Percentiles rank a stretch among this genome's conserved stretches.
Evolutionary conservation across 2,797 vertebrate genomes (phyloP).

Genomic region (Notolepis coatsorum): DNA sequence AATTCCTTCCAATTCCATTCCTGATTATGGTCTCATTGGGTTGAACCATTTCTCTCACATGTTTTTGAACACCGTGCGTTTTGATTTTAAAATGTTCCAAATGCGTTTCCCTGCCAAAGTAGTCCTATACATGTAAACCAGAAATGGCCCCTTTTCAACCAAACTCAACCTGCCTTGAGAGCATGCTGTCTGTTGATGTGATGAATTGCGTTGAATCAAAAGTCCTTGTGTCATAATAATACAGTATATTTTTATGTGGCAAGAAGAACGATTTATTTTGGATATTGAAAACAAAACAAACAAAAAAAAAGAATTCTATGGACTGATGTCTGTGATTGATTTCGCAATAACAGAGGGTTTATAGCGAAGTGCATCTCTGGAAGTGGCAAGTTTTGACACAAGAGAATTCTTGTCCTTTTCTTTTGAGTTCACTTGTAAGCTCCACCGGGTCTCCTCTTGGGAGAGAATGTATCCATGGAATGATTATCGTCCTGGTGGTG

Average conservation of each 20-base stretch:
- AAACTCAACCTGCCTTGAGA: slow-evolving; percentile 64
- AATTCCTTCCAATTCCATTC: no score
- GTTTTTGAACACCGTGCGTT: slow-evolving; percentile 10
- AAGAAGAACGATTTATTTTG: slow-evolving; percentile 70
- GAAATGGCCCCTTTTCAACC: slow-evolving; percentile 27
- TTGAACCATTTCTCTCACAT: slow-evolving; percentile 30
- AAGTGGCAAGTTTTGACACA: slow-evolving; percentile 20
- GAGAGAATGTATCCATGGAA: slow-evolving; percentile 48
- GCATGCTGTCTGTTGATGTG: slow-evolving; percentile 78
- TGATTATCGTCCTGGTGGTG: slow-evolving; percentile 52
- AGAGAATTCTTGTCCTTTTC: slow-evolving; percentile 34
- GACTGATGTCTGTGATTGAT: slow-evolving; percentile 44
- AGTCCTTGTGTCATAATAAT: slow-evolving; percentile 55
- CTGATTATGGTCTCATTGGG: slow-evolving; percentile 25
- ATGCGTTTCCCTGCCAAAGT: slow-evolving; percentile 18
- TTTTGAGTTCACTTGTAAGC: slow-evolving; percentile 22
- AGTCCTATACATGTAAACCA: no score
- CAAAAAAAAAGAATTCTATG: no score
- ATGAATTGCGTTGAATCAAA: slow-evolving; percentile 46
- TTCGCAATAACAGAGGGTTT: slow-evolving; percentile 52
- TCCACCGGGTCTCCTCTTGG: not conserved
- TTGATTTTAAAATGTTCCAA: slow-evolving; percentile 15
- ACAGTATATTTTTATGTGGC: slow-evolving; percentile 71
- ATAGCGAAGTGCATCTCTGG: slow-evolving; percentile 36
- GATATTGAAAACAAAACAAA: slow-evolving; percentile 63